Evolutionary conservation across 2,888 invertebrate species (phyloP), one percentile per base, ranked within the genome.

Genomic region (Syritta pipiens): DNA sequence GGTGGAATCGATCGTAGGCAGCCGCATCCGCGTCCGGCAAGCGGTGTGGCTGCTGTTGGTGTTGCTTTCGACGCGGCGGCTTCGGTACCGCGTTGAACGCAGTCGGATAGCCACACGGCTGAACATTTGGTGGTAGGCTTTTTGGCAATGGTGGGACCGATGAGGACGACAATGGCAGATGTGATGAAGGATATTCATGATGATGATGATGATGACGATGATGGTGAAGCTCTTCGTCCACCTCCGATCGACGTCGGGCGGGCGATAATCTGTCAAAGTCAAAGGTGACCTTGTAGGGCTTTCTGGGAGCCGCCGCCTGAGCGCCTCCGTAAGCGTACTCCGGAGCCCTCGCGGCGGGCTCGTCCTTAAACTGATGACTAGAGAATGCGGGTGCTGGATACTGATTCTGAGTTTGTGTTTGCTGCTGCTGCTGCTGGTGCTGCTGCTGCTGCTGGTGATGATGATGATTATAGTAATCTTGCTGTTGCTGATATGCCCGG

Each of bases 81-180:
- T 87, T 88, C 46, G 88, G 88, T 81, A 88, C 84, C 51, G 84
- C 84, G 82, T 87, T 87, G 30, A 85, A 72, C 24, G 44, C 44
- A n/a, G n/a, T n/a, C 55, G 67, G 44, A 72, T 51, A 57, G 51
- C 63, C 65, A 62, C 62, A 75, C 49, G 67, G 55, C 32, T 77
- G 65, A 48, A 81, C 81, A 82, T 83, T 82, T 44, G 84, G 83
- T 75, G 83, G 84, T 74, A 82, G 82, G 49, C 75, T 84, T 76
- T 83, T 84, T 49, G 85, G 83, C 77, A 83, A 74, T 68, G 83
- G 82, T 30, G 84, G 82, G 51, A 83, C 83, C 55, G 82, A 74
- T 67, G 77, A 46, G 59, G 81, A 68, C 46, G 37, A 14, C 1
- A 72, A 65, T 81, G 74, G 63, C 63, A 67, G 57, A 48, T 74